A percentile compares a stretch with the other conserved stretches of the same genome.
Conservation (phyloP, 2,113 vertebrate genomes). For the Galeopterus variegatus region DNA sequence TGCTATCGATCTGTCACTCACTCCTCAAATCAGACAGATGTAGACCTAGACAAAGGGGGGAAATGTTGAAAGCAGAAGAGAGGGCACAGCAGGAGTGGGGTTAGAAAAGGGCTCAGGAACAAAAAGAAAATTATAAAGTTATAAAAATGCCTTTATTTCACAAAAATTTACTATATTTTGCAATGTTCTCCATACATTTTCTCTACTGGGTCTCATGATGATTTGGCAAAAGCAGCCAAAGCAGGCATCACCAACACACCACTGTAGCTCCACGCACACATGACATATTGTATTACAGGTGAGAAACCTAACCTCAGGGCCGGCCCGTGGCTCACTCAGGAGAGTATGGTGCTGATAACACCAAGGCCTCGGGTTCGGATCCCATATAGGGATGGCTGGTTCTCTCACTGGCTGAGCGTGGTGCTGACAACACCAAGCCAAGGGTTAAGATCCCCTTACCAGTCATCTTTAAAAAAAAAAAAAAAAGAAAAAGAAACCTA, state of each 20-base stretch:
- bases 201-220: not conserved
- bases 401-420: too few relatives aligned
- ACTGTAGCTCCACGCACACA: not conserved
- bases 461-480: too few relatives aligned
- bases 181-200: not conserved
- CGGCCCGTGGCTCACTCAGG: too few relatives aligned
- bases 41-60: not conserved
- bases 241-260: not conserved
- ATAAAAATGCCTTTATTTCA: slow-evolving; percentile 40
- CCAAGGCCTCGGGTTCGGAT: too few relatives aligned
- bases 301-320: not conserved
- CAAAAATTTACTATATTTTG: not conserved
- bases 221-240: not conserved
- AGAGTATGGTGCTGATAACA: too few relatives aligned
- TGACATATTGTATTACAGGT: not conserved
- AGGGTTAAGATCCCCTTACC: too few relatives aligned
- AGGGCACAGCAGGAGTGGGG: not conserved
- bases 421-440: too few relatives aligned
- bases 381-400: too few relatives aligned
- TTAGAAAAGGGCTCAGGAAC: not conserved
- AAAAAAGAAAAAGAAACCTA: too few relatives aligned
- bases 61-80: not conserved
- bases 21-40: not conserved
- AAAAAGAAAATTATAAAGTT: not conserved
- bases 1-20: not conserved